Base-by-base conservation (phyloP, 2,797 vertebrate species). In the Geotria australis region DNA sequence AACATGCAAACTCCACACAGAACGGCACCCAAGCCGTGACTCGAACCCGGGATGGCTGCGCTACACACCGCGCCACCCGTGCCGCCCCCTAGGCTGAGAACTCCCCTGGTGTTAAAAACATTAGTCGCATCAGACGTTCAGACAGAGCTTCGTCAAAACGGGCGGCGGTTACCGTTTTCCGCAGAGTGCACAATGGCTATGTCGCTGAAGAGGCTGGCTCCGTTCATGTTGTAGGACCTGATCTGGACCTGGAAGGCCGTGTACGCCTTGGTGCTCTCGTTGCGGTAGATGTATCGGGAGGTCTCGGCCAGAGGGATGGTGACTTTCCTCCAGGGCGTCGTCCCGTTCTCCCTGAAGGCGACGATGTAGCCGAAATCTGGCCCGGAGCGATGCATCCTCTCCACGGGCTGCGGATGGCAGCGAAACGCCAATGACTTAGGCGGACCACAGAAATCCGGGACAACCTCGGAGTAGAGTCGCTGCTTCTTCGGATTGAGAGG, bases 211-310 rank as follows among this genome's bases (percentile, higher is more conserved):
- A 91, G 88, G 3, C 91, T 88, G 15, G 85, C 77, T 46, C 86
- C 88, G 14, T 71, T 79, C 47, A 66, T 72, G 71, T 98, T 95
- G 62, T 77, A 91, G 2, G 81, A 80, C 59, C 73, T 81, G 65
- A 94, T 91, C 70, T 79, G 91, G 66, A 94, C 85, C 63, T 94
- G 81, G 5, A 94, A 98, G 10, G 82, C 79, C 1, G 73, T 80
- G 71, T 85, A 94, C 2, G 91, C 79, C 0, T 59, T 63, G 61
- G 93, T 66, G 63, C 74, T 89, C 57, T 79, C 72, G 1, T 98
- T 94, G n/a, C 24, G n/a, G 51, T 55, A 55, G 60, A 95, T 81
- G 1, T 80, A 82, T 59, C 84, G 77, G 46, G 79, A 79, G 0
- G 86, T 79, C 47, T 89, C 80, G 1, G 81, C 79, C 0, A 77